Evolutionary conservation across 2,797 vertebrate species (phyloP), one percentile per base, ranked within the genome.

Genomic region (Xyrichtys novacula): DNA sequence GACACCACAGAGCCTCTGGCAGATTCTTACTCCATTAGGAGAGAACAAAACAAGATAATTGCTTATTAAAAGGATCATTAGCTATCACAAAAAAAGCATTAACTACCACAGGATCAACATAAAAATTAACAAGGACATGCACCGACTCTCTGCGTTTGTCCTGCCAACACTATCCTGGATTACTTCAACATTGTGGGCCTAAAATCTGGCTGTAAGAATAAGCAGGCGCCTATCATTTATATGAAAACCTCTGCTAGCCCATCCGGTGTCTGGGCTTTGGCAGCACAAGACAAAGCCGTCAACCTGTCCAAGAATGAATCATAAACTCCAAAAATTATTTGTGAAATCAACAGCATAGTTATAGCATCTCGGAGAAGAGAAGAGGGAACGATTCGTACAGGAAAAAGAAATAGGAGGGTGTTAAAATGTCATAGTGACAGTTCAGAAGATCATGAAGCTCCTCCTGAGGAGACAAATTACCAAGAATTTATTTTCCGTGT

Each of bases 311-410:
- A 75, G 65, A 64, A 68, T 76, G 68, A 78, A 74, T 86, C 80
- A 85, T 54, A 74, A 70, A 53, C 58, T 65, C 9, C 0, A 65
- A 48, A n/a, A 68, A 85, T 66, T 28, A 50, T 48, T 79, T 81
- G 61, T 62, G 39, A 79, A 74, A 65, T 56, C 50, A 78, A 71
- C 72, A 76, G 38, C 76, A 46, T 70, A 64, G 71, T 84, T 85
- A 70, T 54, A 84, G 64, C 40, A 60, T 53, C 26, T 78, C 40
- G 38, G 15, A 8, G 15, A 14, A 71, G 76, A 68, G 67, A 80
- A 60, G 43, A 44, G 47, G 28, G 52, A 60, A 69, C 61, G 64
- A 16, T 8, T 17, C 62, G 61, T 65, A 40, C 12, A 26, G 29
- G 56, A 49, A 54, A 65, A 76, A n/a, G 23, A 55, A 59, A 72